Conservation (phyloP, 2,888 invertebrate species). For the Drosophila lacicola region DNA sequence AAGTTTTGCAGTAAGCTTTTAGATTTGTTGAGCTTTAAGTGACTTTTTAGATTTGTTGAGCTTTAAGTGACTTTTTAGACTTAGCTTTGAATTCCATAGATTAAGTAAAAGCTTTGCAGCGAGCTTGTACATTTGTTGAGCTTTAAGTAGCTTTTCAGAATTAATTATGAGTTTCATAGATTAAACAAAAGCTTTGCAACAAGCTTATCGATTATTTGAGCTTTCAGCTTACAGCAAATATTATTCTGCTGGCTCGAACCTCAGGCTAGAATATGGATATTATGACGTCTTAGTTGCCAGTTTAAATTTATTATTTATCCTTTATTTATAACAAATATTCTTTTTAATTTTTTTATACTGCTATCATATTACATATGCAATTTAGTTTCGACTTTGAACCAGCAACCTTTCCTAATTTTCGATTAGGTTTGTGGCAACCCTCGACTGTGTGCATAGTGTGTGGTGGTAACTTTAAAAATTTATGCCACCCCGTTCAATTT, state of each 20-base stretch:
- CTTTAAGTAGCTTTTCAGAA: neutral
- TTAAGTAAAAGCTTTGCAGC: neutral
- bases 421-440: neutral
- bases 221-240: too few species aligned
- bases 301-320: too few species aligned
- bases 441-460: conserved; percentile 19
- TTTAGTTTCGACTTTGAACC: too few species aligned
- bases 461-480: conserved; percentile 52
- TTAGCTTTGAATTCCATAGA: too few species aligned
- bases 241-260: too few species aligned
- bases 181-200: neutral
- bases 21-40: neutral
- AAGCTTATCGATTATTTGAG: too few species aligned
- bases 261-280: too few species aligned
- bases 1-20: neutral
- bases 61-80: neutral
- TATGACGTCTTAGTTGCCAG: too few species aligned
- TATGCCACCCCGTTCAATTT: conserved; percentile 41
- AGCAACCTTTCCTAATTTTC: neutral
- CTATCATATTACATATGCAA: too few species aligned
- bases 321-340: too few species aligned
- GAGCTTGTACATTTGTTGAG: neutral
- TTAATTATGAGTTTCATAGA: accelerated
- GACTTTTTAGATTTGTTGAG: neutral
- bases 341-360: too few species aligned